These are phyloP conservation scores for Pygoscelis adeliae DNA, from an alignment of 2,113 vertebrate genomes.

Conservation along the genomic window DNA sequence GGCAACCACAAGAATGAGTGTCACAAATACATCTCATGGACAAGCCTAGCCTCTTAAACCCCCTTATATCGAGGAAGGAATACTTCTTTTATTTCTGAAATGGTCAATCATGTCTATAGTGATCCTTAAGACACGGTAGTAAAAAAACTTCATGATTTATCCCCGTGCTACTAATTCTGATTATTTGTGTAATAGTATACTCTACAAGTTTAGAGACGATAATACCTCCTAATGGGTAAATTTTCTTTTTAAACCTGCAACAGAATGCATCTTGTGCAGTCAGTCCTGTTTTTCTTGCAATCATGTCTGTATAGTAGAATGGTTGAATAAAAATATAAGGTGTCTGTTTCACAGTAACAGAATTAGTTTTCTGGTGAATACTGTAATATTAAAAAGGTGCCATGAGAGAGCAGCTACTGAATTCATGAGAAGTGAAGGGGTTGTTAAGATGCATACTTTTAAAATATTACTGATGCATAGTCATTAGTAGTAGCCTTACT, in stretches of 20 bases:
- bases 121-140: not conserved
- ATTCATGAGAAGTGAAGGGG: not conserved
- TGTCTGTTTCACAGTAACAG: not conserved
- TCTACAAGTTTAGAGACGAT: not conserved
- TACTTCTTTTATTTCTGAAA: not conserved
- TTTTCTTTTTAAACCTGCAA: not conserved
- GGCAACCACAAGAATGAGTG: not conserved
- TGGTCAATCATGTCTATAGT: not conserved
- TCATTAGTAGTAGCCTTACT: not conserved
- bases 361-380: not conserved
- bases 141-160: not conserved
- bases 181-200: not conserved
- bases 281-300: not conserved
- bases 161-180: not conserved
- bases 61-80: not conserved
- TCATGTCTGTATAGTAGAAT: not conserved
- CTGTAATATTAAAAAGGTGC: not conserved
- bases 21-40: not conserved
- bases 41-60: not conserved
- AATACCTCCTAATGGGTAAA: not conserved
- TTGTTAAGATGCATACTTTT: not conserved
- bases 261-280: not conserved
- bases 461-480: not conserved
- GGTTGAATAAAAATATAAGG: not conserved
- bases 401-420: not conserved